Percentiles rank a stretch among this genome's conserved stretches.
Evolutionary conservation across 2,888 invertebrate genomes (phyloP).

Genomic region (Hedychridium roseum): DNA sequence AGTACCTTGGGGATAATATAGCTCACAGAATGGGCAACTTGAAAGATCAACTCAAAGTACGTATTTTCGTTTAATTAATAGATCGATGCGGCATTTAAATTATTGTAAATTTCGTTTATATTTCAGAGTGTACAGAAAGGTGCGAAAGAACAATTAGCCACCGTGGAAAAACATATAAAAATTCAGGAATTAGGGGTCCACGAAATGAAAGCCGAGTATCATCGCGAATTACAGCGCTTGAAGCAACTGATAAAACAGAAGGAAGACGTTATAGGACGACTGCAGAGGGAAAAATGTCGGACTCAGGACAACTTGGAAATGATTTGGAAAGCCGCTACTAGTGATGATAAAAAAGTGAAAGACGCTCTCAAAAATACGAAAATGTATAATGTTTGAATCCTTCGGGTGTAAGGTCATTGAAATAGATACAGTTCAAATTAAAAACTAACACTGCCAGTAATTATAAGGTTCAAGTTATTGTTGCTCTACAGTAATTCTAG

Average conservation of each 20-base stretch:
- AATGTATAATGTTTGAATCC: slow-evolving; percentile 39
- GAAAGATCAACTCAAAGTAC: slow-evolving; percentile 66
- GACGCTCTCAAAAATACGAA: slow-evolving; percentile 44
- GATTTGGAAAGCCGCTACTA: slow-evolving; percentile 50
- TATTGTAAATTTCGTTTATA: slow-evolving; percentile 8
- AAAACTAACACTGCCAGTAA: no score
- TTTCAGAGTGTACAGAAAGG: slow-evolving; percentile 66
- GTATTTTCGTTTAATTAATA: slow-evolving; percentile 9
- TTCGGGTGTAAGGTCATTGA: no score
- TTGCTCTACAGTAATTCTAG: no score
- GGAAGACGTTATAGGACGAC: slow-evolving; percentile 61
- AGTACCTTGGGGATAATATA: slow-evolving; percentile 64
- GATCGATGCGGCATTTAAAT: neutral
- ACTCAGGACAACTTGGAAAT: slow-evolving; percentile 53
- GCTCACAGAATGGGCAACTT: slow-evolving; percentile 65
- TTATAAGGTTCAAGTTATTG: no score
- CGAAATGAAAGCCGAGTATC: slow-evolving; percentile 65
- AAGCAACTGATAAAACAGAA: slow-evolving; percentile 64
- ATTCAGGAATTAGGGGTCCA: slow-evolving; percentile 64
- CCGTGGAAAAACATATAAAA: slow-evolving; percentile 66
- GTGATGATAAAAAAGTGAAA: slow-evolving; percentile 47
- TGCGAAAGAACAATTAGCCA: slow-evolving; percentile 66
- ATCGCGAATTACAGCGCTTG: slow-evolving; percentile 63
- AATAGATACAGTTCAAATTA: no score
- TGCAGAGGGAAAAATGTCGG: slow-evolving; percentile 53